Base-by-base conservation (phyloP, 2,888 invertebrate species). In the Noctua pronuba region DNA sequence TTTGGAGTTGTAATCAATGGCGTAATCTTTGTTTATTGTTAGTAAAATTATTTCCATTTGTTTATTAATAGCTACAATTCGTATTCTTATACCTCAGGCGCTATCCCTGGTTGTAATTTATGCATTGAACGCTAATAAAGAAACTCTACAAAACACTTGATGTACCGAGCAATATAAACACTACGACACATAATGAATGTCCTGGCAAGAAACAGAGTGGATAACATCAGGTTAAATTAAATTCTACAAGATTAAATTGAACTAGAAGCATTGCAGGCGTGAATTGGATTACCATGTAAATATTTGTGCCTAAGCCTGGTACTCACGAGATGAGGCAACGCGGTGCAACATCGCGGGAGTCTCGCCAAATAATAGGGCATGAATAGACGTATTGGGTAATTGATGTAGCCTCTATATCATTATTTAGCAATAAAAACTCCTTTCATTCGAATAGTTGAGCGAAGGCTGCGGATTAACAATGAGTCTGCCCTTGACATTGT, bases 341-440 rank as follows among this genome's bases (percentile, higher is more conserved):
- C 60, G 44, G 70, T 62, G 87, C 80, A 88, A 86, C 74, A 73
- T 62, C 88, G 84, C 85, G 85, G 80, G 88, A 89, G 76, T 76
- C 72, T 76, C 64, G 68, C 79, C 62, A 82, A 86, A 84, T 86
- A 88, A 82, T 84, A 83, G 79, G 80, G 75, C 80, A 85, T 78
- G 86, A 87, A 86, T 85, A 80, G 85, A 81, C 73, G 64, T 66
- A 87, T 89, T 89, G 82, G 77, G 86, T 80, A 86, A 89, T 84
- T 81, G 80, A 83, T 83, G 84, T 78, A 80, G 85, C 85, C 80
- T 83, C 86, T 84, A 77, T 77, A 73, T 81, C 67, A 88, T 88
- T 86, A 87, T 89, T 88, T 81, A 71, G 88, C 86, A 89, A 89
- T 87, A 86, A 88, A 83, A 84, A 85, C 81, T 85, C 87, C 86